Conservation (phyloP, 2,888 invertebrate genomes). For the Drosophila quinaria region DNA sequence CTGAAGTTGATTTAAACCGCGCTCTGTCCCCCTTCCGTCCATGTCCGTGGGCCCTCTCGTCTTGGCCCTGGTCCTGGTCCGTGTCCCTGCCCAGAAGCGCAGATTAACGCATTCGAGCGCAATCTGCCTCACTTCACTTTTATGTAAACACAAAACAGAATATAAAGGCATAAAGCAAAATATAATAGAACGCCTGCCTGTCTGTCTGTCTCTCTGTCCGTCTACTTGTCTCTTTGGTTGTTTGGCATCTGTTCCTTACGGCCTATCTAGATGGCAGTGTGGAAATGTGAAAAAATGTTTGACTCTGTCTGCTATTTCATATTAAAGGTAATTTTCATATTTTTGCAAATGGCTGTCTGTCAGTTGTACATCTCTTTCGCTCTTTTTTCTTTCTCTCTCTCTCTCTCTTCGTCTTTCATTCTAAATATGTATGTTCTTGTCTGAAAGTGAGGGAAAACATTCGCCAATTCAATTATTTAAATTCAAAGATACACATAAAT, state of each 20-base stretch:
- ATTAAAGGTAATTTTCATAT: slow-evolving; percentile 83
- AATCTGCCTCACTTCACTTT: slow-evolving; percentile 82
- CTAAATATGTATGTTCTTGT: neutral
- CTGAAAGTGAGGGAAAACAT: slow-evolving; percentile 20
- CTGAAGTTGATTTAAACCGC: slow-evolving; percentile 67
- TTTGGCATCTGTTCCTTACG: slow-evolving; percentile 26
- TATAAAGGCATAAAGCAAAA: slow-evolving; percentile 78
- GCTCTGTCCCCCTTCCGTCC: slow-evolving; percentile 2
- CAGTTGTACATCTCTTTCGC: slow-evolving; percentile 10
- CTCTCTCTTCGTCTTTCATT: slow-evolving; percentile 6
- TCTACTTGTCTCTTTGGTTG: neutral
- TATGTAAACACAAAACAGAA: slow-evolving; percentile 82
- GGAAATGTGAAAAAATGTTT: slow-evolving; percentile 58
- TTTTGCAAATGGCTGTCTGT: slow-evolving; percentile 69
- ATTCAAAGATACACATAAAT: slow-evolving; percentile 74
- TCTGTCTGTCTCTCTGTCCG: slow-evolving; percentile 5
- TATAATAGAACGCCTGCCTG: slow-evolving; percentile 71
- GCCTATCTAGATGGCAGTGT: slow-evolving; percentile 75
- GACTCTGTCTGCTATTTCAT: slow-evolving; percentile 67
- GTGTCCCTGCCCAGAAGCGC: slow-evolving; percentile 72
- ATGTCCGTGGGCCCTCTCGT: slow-evolving; percentile 17
- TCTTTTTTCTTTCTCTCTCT: slow-evolving; percentile 5
- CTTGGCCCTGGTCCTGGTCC: slow-evolving; percentile 13
- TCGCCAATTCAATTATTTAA: slow-evolving; percentile 78
- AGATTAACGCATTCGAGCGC: slow-evolving; percentile 82